Percentiles rank a stretch among this genome's conserved stretches.
Evolutionary conservation across 2,888 invertebrate species (phyloP).

Genomic region (Patella depressa): DNA sequence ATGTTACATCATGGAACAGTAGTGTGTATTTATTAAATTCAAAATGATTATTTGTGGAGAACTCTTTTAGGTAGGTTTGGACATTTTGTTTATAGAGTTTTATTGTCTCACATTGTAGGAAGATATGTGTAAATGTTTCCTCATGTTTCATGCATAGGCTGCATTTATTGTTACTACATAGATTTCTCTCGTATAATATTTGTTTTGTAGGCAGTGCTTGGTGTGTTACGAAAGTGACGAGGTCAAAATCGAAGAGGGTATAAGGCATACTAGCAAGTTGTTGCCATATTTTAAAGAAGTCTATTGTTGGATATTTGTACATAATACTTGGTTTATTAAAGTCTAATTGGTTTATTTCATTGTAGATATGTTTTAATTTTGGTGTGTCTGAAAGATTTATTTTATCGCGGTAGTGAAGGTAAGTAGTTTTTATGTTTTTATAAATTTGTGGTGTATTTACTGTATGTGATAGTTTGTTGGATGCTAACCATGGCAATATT

Average conservation of each 20-base stretch:
- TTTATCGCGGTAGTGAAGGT: not conserved
- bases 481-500: not conserved
- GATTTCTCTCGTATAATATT: not conserved
- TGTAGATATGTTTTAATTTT: not conserved
- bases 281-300: too few relatives aligned
- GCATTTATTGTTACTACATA: not conserved
- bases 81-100: too few relatives aligned
- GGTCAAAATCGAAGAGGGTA: not conserved
- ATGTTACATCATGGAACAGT: too few relatives aligned
- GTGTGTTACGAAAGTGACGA: not conserved
- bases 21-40: too few relatives aligned
- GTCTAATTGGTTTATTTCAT: not conserved
- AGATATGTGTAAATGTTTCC: not conserved
- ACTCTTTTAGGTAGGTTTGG: too few relatives aligned
- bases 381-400: not conserved
- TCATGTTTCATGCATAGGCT: not conserved
- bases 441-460: too few relatives aligned
- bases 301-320: too few relatives aligned
- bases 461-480: too few relatives aligned
- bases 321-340: too few relatives aligned
- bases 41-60: too few relatives aligned
- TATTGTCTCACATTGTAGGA: not conserved
- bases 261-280: too few relatives aligned
- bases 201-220: slow-evolving; percentile 1
- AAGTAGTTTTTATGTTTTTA: not conserved